phyloP scores from a whole-genome alignment of 2,113 vertebrate species.

The Progne subis region DNA sequence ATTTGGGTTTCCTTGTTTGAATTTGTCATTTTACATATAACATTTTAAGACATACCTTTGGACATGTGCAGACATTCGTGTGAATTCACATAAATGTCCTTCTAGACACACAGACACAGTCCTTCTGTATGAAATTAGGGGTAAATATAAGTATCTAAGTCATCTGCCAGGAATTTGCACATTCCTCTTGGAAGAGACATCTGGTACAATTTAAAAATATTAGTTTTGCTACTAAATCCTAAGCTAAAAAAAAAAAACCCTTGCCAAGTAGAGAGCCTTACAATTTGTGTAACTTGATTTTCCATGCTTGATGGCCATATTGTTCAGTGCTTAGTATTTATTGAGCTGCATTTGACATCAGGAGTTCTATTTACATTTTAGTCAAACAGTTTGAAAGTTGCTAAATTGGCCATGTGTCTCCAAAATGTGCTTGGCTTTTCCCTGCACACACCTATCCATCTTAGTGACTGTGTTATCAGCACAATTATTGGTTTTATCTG shows the following conservation, averaged over 20 bases:
- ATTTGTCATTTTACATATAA: background rate
- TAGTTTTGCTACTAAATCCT: slow-evolving; percentile 46
- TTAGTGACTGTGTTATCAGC: slow-evolving; percentile 26
- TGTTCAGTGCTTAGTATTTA: slow-evolving; percentile 51
- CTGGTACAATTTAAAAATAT: background rate
- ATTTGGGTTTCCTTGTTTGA: background rate
- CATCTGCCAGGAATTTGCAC: background rate
- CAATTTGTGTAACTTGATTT: slow-evolving; percentile 43
- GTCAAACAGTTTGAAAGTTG: slow-evolving; percentile 52
- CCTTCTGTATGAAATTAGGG: background rate
- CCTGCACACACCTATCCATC: background rate
- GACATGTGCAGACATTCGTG: background rate
- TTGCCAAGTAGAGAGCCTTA: slow-evolving; percentile 24
- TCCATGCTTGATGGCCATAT: slow-evolving; percentile 28
- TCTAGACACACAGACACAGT: background rate
- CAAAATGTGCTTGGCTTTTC: background rate
- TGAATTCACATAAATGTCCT: background rate
- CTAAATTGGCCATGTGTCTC: background rate
- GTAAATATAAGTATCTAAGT: background rate
- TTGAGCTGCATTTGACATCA: slow-evolving; percentile 20
- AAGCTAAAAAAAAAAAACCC: slow-evolving; percentile 29
- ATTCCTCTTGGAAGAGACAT: background rate
- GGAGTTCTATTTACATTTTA: slow-evolving; percentile 55
- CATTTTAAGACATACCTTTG: background rate
- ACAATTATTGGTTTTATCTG: slow-evolving; percentile 57